Evolutionary conservation across 2,113 vertebrate genomes (phyloP).

Genomic region (Tichodroma muraria): DNA sequence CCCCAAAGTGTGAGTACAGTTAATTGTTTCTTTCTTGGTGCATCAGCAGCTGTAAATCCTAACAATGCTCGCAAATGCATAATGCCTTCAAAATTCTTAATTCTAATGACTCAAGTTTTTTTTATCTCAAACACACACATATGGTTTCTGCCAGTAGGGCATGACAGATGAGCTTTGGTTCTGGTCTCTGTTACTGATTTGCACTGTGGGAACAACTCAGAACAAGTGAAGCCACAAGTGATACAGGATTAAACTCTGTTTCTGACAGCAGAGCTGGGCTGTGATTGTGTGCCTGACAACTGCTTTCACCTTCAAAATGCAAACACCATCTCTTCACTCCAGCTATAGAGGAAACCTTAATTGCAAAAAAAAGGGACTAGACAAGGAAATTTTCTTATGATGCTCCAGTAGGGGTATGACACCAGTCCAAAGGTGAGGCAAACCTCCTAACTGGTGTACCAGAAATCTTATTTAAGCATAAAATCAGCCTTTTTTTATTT

Average conservation of each 20-base stretch:
- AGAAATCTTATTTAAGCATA: background rate
- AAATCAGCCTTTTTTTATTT: background rate
- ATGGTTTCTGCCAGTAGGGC: background rate
- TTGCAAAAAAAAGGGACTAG: background rate
- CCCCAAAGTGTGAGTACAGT: background rate
- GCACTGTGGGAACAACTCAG: background rate
- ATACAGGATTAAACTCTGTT: background rate
- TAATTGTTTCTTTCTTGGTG: background rate
- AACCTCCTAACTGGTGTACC: background rate
- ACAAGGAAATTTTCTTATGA: background rate
- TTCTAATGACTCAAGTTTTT: background rate
- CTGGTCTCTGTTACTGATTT: background rate
- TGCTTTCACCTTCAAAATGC: background rate
- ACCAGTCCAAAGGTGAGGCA: background rate
- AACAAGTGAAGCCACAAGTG: background rate
- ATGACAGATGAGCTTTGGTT: background rate
- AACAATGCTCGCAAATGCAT: background rate
- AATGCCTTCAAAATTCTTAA: background rate
- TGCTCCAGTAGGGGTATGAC: background rate
- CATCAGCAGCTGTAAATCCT: slow-evolving; percentile 6
- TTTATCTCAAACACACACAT: background rate
- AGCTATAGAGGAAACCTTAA: background rate
- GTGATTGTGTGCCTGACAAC: background rate
- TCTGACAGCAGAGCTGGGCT: background rate
- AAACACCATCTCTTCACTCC: background rate